These are phyloP conservation scores for Halcyon chelicuti DNA, from an alignment of 2,797 vertebrate species.

Conservation along the genomic window DNA sequence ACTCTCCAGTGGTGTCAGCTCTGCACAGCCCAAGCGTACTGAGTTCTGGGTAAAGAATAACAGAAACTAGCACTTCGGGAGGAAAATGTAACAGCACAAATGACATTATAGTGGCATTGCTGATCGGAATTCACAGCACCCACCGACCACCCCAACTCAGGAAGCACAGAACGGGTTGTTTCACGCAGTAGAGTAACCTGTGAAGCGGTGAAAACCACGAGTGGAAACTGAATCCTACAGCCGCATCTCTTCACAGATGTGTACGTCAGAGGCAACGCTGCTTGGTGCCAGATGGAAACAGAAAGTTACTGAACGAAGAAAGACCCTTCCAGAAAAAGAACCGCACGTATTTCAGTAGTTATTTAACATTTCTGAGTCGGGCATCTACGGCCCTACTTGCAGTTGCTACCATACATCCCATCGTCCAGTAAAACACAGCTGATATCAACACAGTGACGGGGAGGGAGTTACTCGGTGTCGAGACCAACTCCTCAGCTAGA, in stretches of 20 bases:
- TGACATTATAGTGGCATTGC: background rate
- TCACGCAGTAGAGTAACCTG: background rate
- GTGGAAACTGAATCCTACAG: background rate
- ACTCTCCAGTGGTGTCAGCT: background rate
- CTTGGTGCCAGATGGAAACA: background rate
- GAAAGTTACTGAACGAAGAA: background rate
- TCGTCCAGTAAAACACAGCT: background rate
- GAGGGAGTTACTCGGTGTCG: background rate
- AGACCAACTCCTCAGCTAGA: background rate
- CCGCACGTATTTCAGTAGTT: background rate
- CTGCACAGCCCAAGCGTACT: background rate
- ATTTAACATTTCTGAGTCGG: background rate
- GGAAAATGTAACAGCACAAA: background rate
- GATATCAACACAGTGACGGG: background rate
- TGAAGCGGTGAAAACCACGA: background rate
- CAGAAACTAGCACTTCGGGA: background rate
- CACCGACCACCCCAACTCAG: background rate
- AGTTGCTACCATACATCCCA: background rate
- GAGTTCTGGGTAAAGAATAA: background rate
- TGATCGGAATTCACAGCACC: background rate
- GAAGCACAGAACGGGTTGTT: background rate
- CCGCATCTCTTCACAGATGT: background rate
- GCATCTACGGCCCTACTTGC: background rate
- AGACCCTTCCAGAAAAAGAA: background rate
- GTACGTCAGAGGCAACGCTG: accelerated